Conservation (phyloP, 2,888 invertebrate genomes). For the Tenthredo amoena region DNA sequence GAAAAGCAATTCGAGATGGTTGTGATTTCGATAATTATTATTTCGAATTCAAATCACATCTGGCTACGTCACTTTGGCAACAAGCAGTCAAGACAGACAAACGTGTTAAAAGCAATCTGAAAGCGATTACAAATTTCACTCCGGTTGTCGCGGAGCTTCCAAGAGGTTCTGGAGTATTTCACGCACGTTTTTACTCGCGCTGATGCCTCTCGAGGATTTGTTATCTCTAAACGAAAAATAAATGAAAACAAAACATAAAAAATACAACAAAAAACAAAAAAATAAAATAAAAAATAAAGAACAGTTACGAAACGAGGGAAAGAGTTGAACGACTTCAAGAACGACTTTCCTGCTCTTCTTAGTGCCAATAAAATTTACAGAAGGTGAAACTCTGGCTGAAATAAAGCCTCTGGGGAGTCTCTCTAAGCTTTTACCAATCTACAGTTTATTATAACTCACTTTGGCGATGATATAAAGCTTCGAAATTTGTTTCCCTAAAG, state of each 20-base stretch:
- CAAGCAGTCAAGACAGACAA: not conserved
- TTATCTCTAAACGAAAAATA: not conserved
- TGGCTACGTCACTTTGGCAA: not conserved
- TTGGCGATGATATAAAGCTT: not conserved
- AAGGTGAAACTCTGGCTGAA: not conserved
- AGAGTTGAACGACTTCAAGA: not conserved
- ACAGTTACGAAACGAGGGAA: not conserved
- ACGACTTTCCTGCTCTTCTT: not conserved
- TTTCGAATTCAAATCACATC: not conserved
- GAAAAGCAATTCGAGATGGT: not conserved
- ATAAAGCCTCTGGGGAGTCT: not conserved
- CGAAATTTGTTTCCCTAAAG: not conserved
- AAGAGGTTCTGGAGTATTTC: not conserved
- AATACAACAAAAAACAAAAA: not conserved
- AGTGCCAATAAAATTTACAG: conserved; percentile 1
- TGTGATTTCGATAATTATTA: not conserved
- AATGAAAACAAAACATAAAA: not conserved
- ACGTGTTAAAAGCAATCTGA: conserved; percentile 10
- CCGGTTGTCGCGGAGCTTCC: conserved; percentile 2
- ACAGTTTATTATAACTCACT: conserved; percentile 28
- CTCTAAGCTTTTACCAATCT: not conserved
- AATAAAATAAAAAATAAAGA: no score
- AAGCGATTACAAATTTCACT: conserved; percentile 31
- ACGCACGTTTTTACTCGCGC: not conserved
- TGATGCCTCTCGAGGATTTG: not conserved